Evolutionary conservation across 2,797 vertebrate species (phyloP), one percentile per base, ranked within the genome.

Genomic region (Acipenser transmontanus): DNA sequence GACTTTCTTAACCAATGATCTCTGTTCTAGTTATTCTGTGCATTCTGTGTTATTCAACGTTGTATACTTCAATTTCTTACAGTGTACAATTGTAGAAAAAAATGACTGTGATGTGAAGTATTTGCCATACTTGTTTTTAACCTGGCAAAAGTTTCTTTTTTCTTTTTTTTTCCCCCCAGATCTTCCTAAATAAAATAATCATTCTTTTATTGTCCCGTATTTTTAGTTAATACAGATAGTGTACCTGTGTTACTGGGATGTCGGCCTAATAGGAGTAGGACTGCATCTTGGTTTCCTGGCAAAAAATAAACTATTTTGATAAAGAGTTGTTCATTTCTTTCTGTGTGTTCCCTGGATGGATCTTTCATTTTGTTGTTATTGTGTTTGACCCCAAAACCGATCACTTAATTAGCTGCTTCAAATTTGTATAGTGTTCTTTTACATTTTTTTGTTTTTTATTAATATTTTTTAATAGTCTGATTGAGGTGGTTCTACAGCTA

Each of bases 241-340:
- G 69, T 70, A 71, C 80, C 76, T 85, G 88, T 79, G 77, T 77
- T 75, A 81, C 72, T 75, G 80, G 82, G 86, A 82, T 82, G 71
- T 83, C 83, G 69, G 80, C 85, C 86, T 81, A 82, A 84, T 70
- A 79, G 81, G 69, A 75, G 71, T 63, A 71, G 72, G 70, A 72
- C 72, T 69, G 79, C 60, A 61, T 88, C 83, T 83, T 84, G 82
- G 84, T 86, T 90, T 89, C 86, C 87, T 89, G 87, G 85, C 80
- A 83, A 59, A 56, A 94, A 97, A 97, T 96, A 97, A 97, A 98
- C 87, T 98, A 97, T 98, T 98, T 98, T 98, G 94, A 97, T 97
- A 97, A 97, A 91, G 91, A 93, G 51, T 75, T 81, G 20, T 68
- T 34, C 34, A 34, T 34, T 34, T 34, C 34, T 34, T 67, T 2